A percentile compares a stretch with the other conserved stretches of the same genome.
phyloP scores from a whole-genome alignment of 2,797 vertebrate species.

The Chaunax sp. region DNA sequence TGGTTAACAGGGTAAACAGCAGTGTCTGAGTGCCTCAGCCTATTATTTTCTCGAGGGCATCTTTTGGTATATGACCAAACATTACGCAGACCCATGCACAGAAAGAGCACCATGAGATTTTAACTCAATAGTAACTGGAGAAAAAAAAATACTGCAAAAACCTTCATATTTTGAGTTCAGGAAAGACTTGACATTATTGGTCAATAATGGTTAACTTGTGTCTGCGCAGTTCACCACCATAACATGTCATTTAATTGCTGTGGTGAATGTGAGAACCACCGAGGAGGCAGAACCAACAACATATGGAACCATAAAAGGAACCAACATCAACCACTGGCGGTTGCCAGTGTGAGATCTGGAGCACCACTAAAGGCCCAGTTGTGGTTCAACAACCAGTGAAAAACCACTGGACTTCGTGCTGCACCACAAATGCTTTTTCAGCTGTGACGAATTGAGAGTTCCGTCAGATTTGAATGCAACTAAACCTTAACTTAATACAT shows the following conservation, averaged over 20 bases:
- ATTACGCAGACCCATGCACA: no score
- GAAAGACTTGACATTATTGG: conserved; percentile 27
- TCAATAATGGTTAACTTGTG: conserved; percentile 54
- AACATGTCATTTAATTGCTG: conserved; percentile 63
- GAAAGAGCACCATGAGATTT: background rate
- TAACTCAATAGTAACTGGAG: background rate
- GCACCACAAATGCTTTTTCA: conserved; percentile 48
- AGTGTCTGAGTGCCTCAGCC: background rate
- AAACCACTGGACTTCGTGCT: conserved; percentile 58
- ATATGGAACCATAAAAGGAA: conserved; percentile 57
- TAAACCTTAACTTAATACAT: background rate
- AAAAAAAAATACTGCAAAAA: background rate
- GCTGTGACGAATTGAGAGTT: conserved; percentile 31
- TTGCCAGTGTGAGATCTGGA: conserved; percentile 34
- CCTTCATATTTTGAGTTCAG: conserved; percentile 12
- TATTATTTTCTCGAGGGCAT: conserved; percentile 4
- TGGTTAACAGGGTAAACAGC: background rate
- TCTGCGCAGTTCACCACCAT: conserved; percentile 54
- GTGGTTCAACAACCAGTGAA: conserved; percentile 56
- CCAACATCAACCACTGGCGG: conserved; percentile 40
- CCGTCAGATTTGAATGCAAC: background rate
- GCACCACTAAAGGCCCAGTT: conserved; percentile 64
- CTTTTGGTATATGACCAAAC: conserved; percentile 1
- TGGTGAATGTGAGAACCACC: conserved; percentile 69
- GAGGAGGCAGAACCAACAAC: conserved; percentile 59